Base-by-base conservation (phyloP, 1,140 invertebrate species). In the Sesamia nonagrioides region DNA sequence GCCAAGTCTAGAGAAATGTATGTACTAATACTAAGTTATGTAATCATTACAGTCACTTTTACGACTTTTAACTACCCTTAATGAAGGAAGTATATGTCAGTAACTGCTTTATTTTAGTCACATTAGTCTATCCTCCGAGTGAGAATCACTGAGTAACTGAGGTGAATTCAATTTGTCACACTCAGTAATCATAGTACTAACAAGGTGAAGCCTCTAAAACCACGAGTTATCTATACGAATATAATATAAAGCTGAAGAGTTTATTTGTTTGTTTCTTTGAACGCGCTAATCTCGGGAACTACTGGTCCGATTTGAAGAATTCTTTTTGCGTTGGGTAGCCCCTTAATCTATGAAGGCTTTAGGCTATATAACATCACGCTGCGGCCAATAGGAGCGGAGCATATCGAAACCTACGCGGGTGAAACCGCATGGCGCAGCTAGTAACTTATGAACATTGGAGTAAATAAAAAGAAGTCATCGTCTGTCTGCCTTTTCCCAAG, bases 101-200 rank as follows among this genome's bases (percentile, higher is more conserved):
- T 45, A 45, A 68, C 11, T 45, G 40, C 18, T 68, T 48, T 50
- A 68, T 68, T 68, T 48, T n/a, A 27, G 11, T 48, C 9, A n/a
- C 6, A 6, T 18, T 48, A 18, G 11, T 27, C 18, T 11, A 7
- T 21, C 6, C 52, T 45, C 37, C 42, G 18, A 15, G 68, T 71
- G 68, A 71, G 45, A 54, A 27, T 68, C 63, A 54, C 15, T 0
- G 15, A 54, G 68, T 45, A 71, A 52, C 18, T 71, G 48, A 54
- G 21, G 48, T 33, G 48, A 45, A 71, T 71, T 71, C 27, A 37
- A 71, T 71, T 27, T 71, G 68, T 35, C 48, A 35, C 68, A 37
- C 68, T 45, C 48, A 71, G 68, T 71, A 71, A 54, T 71, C 68
- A 48, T 42, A 5, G 13, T 7, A 6, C 42, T 68, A 15, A 48